Percentiles rank a stretch among this genome's conserved stretches.
Conservation (phyloP, 1,140 invertebrate species). For the Macrobrachium rosenbergii region DNA sequence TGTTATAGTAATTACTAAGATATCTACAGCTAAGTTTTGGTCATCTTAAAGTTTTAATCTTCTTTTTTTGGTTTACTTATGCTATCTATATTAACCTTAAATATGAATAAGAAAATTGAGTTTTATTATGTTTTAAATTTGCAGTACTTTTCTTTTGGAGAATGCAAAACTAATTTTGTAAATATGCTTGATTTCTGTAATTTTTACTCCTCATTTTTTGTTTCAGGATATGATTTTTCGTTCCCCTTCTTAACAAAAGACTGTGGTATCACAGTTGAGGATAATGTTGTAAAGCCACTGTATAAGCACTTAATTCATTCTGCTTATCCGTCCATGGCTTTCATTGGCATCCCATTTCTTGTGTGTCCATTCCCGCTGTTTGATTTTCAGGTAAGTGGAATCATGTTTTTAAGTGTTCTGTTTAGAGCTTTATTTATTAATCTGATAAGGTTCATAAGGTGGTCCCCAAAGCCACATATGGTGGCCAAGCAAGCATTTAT, state of each 20-base stretch:
- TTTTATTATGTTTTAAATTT: too few relatives aligned
- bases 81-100: too few relatives aligned
- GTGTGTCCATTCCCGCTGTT: conserved; percentile 89
- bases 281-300: conserved; percentile 82
- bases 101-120: too few relatives aligned
- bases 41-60: too few relatives aligned
- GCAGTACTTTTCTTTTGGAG: background rate
- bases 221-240: conserved; percentile 81
- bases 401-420: background rate
- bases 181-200: background rate
- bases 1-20: too few relatives aligned
- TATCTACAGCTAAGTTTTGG: too few relatives aligned
- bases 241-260: conserved; percentile 83
- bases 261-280: conserved; percentile 80
- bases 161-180: background rate
- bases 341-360: conserved; percentile 85
- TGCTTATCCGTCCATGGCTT: conserved; percentile 81
- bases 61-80: too few relatives aligned
- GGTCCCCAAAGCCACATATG: too few relatives aligned
- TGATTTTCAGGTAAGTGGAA: conserved; percentile 80
- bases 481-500: too few relatives aligned
- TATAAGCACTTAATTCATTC: conserved; percentile 90
- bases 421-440: too few relatives aligned
- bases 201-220: background rate
- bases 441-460: too few relatives aligned